Percentiles rank a stretch among this genome's conserved stretches.
Conservation (phyloP, 2,797 vertebrate genomes). For the Enoplosus armatus region DNA sequence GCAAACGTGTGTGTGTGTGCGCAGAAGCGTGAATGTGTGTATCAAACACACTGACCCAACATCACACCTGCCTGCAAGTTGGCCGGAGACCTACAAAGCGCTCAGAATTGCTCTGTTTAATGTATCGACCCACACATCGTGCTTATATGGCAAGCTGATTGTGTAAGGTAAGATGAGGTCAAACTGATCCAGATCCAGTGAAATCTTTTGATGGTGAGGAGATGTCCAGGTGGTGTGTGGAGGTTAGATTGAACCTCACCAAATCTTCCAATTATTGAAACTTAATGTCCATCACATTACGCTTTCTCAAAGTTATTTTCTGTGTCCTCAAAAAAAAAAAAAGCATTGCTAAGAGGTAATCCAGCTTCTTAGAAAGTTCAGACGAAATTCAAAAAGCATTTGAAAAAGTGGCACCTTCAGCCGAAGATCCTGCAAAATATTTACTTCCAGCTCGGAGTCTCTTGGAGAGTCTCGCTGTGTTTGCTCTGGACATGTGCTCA, state of each 20-base stretch:
- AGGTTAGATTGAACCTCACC: slow-evolving; percentile 5
- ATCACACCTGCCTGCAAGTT: slow-evolving; percentile 72
- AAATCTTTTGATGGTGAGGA: slow-evolving; percentile 16
- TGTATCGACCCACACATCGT: slow-evolving; percentile 18
- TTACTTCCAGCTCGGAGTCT: slow-evolving; percentile 60
- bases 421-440: slow-evolving; percentile 54
- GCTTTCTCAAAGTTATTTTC: neutral
- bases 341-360: slow-evolving; percentile 18
- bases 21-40: slow-evolving; percentile 26
- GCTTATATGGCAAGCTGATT: slow-evolving; percentile 3
- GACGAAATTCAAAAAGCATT: slow-evolving; percentile 3
- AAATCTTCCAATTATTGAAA: slow-evolving; percentile 19
- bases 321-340: slow-evolving; percentile 1
- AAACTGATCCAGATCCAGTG: slow-evolving; percentile 30
- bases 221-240: slow-evolving; percentile 17
- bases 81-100: slow-evolving; percentile 20
- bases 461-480: slow-evolving; percentile 53
- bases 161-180: slow-evolving; percentile 14
- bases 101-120: slow-evolving; percentile 28
- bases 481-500: slow-evolving; percentile 76
- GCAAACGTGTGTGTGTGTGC: slow-evolving; percentile 8
- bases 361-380: slow-evolving; percentile 22
- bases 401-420: slow-evolving; percentile 34
- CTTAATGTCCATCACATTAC: slow-evolving; percentile 7
- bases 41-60: slow-evolving; percentile 58